These are phyloP conservation scores for Doris montereyensis DNA, from an alignment of 2,888 invertebrate species.

Conservation along the genomic window DNA sequence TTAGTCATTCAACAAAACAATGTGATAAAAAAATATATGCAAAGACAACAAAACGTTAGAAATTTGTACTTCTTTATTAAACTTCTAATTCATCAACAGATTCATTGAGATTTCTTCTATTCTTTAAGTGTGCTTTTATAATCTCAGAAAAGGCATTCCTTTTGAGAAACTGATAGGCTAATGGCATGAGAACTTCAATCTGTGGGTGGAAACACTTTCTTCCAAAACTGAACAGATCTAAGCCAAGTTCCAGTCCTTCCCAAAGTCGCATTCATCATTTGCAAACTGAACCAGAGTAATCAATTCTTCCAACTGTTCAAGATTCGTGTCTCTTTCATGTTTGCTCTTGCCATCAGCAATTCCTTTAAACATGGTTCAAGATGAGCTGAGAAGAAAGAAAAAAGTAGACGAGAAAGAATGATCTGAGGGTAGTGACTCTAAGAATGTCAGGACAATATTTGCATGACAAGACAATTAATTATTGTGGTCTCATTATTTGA, in stretches of 20 bases:
- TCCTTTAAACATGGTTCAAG: slow-evolving; percentile 81
- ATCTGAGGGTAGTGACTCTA: too few relatives aligned
- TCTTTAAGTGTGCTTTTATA: slow-evolving; percentile 82
- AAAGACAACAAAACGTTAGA: too few relatives aligned
- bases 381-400: slow-evolving; percentile 74
- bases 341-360: slow-evolving; percentile 76
- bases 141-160: slow-evolving; percentile 84
- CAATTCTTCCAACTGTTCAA: slow-evolving; percentile 84
- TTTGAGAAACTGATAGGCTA: slow-evolving; percentile 84
- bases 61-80: too few relatives aligned
- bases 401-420: too few relatives aligned
- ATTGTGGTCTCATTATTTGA: too few relatives aligned
- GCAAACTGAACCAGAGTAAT: slow-evolving; percentile 90
- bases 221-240: slow-evolving; percentile 84
- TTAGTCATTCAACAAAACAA: too few relatives aligned
- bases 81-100: slow-evolving; percentile 23
- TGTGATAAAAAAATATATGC: too few relatives aligned
- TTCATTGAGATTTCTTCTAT: slow-evolving; percentile 55
- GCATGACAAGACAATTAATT: too few relatives aligned
- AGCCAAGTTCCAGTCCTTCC: slow-evolving; percentile 92
- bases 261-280: slow-evolving; percentile 95
- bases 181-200: slow-evolving; percentile 79
- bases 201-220: slow-evolving; percentile 82
- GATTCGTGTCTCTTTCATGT: slow-evolving; percentile 77
- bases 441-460: too few relatives aligned